phyloP scores from a whole-genome alignment of 1,140 invertebrate genomes.

The silkworm (Bombyx mori) region ASM3026992v2 NC_085114.1:2668501-2669000 shows the following conservation, averaged over 20 bases:
- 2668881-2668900: slow-evolving; percentile 65
- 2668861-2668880: slow-evolving; percentile 72
- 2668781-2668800: slow-evolving; percentile 91
- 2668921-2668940: slow-evolving; percentile 76
- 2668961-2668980: slow-evolving; percentile 80
- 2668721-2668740: slow-evolving; percentile 74
- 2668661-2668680: slow-evolving; percentile 90
- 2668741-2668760: slow-evolving; percentile 85
- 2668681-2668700: slow-evolving; percentile 89
- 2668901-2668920: slow-evolving; percentile 73
- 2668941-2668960: slow-evolving; percentile 77
- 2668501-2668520: slow-evolving; percentile 94
- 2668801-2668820: slow-evolving; percentile 78
- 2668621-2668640: slow-evolving; percentile 87
- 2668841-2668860: slow-evolving; percentile 82
- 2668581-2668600: slow-evolving; percentile 93
- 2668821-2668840: slow-evolving; percentile 73
- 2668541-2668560: slow-evolving; percentile 92
- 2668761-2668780: slow-evolving; percentile 93
- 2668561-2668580: slow-evolving; percentile 95
- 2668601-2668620: slow-evolving; percentile 94
- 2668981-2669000: slow-evolving; percentile 79
- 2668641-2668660: slow-evolving; percentile 89
- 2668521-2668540: slow-evolving; percentile 88
- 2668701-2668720: slow-evolving; percentile 77